These are phyloP conservation scores for Gymnosoma rotundatum DNA, from an alignment of 2,888 invertebrate species.

Conservation along the genomic window DNA sequence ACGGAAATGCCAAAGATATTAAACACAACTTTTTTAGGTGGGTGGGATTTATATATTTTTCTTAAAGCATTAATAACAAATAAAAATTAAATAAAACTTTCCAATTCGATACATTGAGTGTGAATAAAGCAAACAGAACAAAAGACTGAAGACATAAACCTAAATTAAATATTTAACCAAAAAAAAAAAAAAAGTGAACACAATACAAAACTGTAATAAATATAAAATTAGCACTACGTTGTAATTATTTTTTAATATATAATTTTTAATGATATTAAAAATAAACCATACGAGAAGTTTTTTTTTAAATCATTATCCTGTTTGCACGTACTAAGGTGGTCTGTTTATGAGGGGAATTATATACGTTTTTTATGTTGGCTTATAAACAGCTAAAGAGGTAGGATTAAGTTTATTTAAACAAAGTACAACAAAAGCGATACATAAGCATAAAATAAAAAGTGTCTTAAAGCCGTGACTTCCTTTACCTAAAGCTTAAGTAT, in stretches of 20 bases:
- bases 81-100: constrained; percentile 33
- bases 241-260: constrained; percentile 5
- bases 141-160: constrained; percentile 67
- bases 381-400: constrained; percentile 37
- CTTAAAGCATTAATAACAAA: background rate
- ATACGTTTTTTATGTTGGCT: constrained; percentile 3
- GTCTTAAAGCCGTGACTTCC: constrained; percentile 73
- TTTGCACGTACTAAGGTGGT: constrained; percentile 76
- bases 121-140: constrained; percentile 26
- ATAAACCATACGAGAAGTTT: background rate
- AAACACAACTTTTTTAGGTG: constrained; percentile 49
- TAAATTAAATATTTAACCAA: constrained; percentile 13
- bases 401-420: constrained; percentile 43
- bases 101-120: constrained; percentile 2
- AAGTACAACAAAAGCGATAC: constrained; percentile 18
- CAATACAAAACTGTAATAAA: constrained; percentile 31
- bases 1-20: constrained; percentile 72
- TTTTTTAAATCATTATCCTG: constrained; percentile 77
- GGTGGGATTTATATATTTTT: constrained; percentile 48
- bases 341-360: constrained; percentile 41
- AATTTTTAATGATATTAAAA: background rate
- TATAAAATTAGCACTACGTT: constrained; percentile 20
- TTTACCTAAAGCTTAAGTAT: constrained; percentile 68
- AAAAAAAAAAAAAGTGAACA: constrained; percentile 34
- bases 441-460: constrained; percentile 58